A percentile compares a stretch with the other conserved stretches of the same genome.
Conservation (phyloP, 2,888 invertebrate genomes). For the Baccha elongata region DNA sequence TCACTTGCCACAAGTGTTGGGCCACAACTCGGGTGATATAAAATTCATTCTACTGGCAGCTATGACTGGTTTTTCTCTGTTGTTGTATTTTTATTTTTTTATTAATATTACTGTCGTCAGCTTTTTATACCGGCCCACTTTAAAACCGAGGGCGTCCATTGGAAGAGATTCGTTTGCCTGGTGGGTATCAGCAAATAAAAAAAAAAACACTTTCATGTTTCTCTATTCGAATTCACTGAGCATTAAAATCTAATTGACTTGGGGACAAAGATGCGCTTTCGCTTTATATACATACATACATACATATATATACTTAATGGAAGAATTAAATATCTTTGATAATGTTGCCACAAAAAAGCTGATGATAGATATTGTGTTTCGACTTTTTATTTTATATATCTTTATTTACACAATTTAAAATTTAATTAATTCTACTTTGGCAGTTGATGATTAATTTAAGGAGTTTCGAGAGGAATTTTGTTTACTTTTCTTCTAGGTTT, state of each 20-base stretch:
- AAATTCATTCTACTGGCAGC: conserved; percentile 26
- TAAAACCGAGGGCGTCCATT: conserved; percentile 27
- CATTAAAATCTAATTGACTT: conserved; percentile 66
- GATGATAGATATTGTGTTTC: no score
- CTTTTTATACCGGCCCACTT: conserved; percentile 18
- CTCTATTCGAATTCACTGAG: conserved; percentile 52
- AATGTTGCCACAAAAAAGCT: no score
- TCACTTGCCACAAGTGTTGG: conserved; percentile 9
- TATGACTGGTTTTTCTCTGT: not conserved
- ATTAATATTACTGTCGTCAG: not conserved
- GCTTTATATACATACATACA: not conserved
- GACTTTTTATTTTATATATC: no score
- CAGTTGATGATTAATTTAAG: not conserved
- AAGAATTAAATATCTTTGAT: no score
- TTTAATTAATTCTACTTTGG: not conserved
- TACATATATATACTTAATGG: no score
- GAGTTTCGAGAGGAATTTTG: no score
- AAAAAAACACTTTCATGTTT: conserved; percentile 5
- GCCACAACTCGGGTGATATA: conserved; percentile 4
- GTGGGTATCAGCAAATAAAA: not conserved
- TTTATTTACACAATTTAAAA: no score
- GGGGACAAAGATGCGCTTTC: conserved; percentile 55
- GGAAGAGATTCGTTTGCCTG: not conserved
- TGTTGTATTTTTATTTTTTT: not conserved
- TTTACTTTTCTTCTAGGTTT: no score